Evolutionary conservation across 2,113 vertebrate species (phyloP).

Genomic region (Bettongia penicillata): DNA sequence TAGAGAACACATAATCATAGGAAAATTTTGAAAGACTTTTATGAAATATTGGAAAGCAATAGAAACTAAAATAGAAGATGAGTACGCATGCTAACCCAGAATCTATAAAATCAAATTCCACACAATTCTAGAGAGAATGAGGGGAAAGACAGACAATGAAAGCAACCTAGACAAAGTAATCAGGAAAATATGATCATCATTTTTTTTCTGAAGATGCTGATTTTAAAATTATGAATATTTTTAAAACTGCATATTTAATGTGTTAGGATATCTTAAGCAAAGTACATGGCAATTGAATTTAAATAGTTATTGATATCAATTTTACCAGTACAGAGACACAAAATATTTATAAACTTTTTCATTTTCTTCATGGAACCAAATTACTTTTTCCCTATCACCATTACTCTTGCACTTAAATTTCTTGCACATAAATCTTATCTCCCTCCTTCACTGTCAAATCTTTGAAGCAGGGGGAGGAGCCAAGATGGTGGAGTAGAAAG

Average conservation of each 20-base stretch:
- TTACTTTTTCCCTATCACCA: background rate
- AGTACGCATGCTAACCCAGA: background rate
- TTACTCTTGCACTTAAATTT: background rate
- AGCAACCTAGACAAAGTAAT: background rate
- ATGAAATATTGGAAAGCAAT: background rate
- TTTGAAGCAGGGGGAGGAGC: background rate
- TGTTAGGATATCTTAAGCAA: background rate
- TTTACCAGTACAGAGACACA: background rate
- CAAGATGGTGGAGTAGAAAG: too few species aligned
- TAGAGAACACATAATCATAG: background rate
- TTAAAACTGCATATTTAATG: background rate
- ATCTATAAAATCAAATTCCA: background rate
- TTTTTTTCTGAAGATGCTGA: background rate
- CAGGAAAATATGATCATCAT: background rate
- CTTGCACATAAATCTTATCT: background rate
- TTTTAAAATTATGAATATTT: background rate
- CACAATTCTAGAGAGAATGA: background rate
- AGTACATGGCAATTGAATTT: background rate
- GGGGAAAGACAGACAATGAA: background rate
- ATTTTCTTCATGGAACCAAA: background rate
- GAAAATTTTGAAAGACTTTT: background rate
- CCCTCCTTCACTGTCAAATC: background rate
- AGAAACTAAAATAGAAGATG: background rate
- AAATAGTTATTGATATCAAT: background rate
- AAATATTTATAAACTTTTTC: background rate